These are phyloP conservation scores for Tachysurus fulvidraco DNA, from an alignment of 2,113 vertebrate genomes.

Conservation along the genomic window DNA sequence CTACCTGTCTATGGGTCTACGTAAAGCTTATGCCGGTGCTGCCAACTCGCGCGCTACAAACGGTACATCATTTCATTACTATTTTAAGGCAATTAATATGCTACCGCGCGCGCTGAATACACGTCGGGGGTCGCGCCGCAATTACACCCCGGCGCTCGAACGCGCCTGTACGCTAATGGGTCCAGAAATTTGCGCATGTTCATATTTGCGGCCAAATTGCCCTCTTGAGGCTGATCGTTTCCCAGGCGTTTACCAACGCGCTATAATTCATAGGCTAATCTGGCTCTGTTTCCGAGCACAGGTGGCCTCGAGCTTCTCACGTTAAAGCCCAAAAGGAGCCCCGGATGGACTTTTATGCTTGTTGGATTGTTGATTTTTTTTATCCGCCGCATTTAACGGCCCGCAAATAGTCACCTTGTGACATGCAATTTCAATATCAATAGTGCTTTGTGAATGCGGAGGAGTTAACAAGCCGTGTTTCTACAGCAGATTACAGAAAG, in stretches of 20 bases:
- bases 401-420: conserved; percentile 44
- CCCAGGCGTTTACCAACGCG: conserved; percentile 79
- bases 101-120: conserved; percentile 67
- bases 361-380: neutral
- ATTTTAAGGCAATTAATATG: conserved; percentile 90
- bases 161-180: conserved; percentile 83
- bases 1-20: conserved; percentile 82
- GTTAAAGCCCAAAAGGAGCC: conserved; percentile 29
- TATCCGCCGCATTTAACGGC: conserved; percentile 34
- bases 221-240: conserved; percentile 70
- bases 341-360: conserved; percentile 17
- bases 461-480: neutral
- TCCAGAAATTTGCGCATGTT: conserved; percentile 82
- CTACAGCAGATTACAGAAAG: neutral
- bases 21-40: neutral
- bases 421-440: conserved; percentile 47
- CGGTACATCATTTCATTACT: conserved; percentile 80
- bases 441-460: conserved; percentile 18
- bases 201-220: conserved; percentile 83
- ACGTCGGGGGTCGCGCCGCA: conserved; percentile 77
- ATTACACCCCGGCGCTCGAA: conserved; percentile 75
- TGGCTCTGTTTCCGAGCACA: conserved; percentile 56
- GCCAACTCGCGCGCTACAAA: conserved; percentile 59
- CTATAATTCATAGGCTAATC: conserved; percentile 77
- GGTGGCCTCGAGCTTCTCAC: conserved; percentile 61